Evolutionary conservation across 1,140 invertebrate genomes (phyloP), one percentile per base, ranked within the genome.

Genomic region (Drosophila rufa): DNA sequence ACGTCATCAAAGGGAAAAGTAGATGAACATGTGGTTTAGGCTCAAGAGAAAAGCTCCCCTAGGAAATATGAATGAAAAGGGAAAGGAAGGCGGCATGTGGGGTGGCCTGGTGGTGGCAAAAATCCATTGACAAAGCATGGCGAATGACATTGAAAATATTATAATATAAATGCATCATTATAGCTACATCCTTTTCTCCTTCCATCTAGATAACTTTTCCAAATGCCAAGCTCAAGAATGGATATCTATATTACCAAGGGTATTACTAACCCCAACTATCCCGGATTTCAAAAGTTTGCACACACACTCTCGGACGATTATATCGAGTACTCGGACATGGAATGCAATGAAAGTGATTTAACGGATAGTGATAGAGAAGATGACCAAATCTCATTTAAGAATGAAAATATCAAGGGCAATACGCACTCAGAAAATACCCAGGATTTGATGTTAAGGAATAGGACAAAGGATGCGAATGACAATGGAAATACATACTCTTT

Each of bases 181-280:
- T 1, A 19, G 42, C 1, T 4, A 33, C 25, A 15, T 38, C 22
- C 2, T 2, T 33, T 25, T 15, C 12, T n/a, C 4, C 33, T 22
- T 15, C 12, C 1, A 15, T 45, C 2, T 45, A 70, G 67, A 17
- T n/a, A 46, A 47, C 14, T 17, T 30, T 19, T n/a, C 15, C 30
- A 67, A 68, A 70, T 70, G 67, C 67, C 67, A 6, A 70, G 62
- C 17, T 68, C 67, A 56, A 70, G 38, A 75, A 71, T 53, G 57
- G 59, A 64, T 67, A 65, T 80, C 79, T 62, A 93, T 64, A 75
- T 75, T 65, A 74, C 94, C n/a, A 94, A 95, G 71, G 95, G 96
- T 47, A 96, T 96, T 65, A 95, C 96, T 75, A 96, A 96, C 93
- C 96, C 96, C 9, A 97, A 97, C 92, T 96, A 96, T 92, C 96